phyloP scores from a whole-genome alignment of 64 coral and sea anemone species.

The Stichodactyla helianthus region DNA sequence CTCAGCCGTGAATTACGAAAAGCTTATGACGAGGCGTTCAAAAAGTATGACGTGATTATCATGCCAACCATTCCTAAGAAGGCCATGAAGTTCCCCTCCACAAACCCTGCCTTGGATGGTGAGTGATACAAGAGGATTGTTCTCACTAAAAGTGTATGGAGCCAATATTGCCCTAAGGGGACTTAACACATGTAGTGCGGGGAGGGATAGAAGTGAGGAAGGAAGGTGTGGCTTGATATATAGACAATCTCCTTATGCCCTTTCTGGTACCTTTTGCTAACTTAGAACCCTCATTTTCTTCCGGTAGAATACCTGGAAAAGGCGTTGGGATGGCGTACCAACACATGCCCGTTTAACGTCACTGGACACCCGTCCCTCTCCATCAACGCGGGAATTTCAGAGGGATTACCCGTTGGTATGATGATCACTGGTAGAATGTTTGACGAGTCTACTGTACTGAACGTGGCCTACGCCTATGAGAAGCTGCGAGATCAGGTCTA shows the following conservation, averaged over 20 bases:
- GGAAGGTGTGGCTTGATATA: too few species aligned
- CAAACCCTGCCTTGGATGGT: not conserved
- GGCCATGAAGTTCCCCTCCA: constrained; percentile 22
- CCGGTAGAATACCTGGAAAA: not conserved
- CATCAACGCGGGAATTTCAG: constrained; percentile 54
- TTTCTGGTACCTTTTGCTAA: too few species aligned
- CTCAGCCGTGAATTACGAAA: constrained; percentile 44
- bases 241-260: too few species aligned
- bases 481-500: constrained; percentile 17
- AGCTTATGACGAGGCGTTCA: constrained; percentile 47
- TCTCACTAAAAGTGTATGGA: too few species aligned
- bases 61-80: constrained; percentile 75
- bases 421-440: constrained; percentile 53
- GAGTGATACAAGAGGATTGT: not conserved
- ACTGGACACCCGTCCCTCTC: constrained; percentile 51
- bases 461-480: constrained; percentile 50
- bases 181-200: too few species aligned
- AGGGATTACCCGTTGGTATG: constrained; percentile 56
- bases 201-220: too few species aligned
- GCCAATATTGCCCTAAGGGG: too few species aligned
- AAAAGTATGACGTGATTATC: constrained; percentile 56
- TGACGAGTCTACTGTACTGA: constrained; percentile 54
- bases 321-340: not conserved
- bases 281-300: too few species aligned
- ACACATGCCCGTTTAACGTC: constrained; percentile 24